Evolutionary conservation across 2,797 vertebrate genomes (phyloP).

Genomic region (Hippopotamyrus pictus): DNA sequence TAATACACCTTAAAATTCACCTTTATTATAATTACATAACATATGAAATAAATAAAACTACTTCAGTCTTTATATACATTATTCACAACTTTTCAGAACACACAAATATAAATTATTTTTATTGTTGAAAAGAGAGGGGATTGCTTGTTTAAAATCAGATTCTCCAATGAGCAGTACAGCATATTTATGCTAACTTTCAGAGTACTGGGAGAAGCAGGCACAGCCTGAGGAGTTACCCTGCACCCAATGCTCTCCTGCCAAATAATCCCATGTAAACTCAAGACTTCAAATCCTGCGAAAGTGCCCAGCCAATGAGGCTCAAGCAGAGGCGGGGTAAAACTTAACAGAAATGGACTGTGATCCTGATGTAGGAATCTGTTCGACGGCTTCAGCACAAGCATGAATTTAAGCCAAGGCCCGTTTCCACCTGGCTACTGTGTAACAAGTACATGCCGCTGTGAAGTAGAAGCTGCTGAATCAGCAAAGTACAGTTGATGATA

Average conservation of each 20-base stretch:
- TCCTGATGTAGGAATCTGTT: slow-evolving; percentile 50
- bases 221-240: not conserved
- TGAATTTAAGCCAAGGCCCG: not conserved
- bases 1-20: slow-evolving; percentile 18
- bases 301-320: not conserved
- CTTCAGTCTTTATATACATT: slow-evolving; percentile 39
- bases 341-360: not conserved
- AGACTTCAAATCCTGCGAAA: not conserved
- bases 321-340: not conserved
- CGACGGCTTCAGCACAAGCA: slow-evolving; percentile 14
- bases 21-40: slow-evolving; percentile 20
- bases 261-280: not conserved
- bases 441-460: not conserved
- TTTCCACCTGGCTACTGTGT: not conserved
- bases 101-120: slow-evolving; percentile 4
- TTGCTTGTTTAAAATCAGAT: not conserved
- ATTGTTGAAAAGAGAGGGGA: slow-evolving; percentile 18
- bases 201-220: not conserved
- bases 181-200: not conserved
- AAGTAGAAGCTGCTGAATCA: not conserved
- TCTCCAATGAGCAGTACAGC: not conserved
- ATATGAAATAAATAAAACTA: slow-evolving; percentile 26
- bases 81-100: slow-evolving; percentile 39
- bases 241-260: not conserved
- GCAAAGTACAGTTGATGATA: not conserved